These are phyloP conservation scores for Bambusicola thoracicus DNA, from an alignment of 2,113 vertebrate genomes.

Conservation along the genomic window DNA sequence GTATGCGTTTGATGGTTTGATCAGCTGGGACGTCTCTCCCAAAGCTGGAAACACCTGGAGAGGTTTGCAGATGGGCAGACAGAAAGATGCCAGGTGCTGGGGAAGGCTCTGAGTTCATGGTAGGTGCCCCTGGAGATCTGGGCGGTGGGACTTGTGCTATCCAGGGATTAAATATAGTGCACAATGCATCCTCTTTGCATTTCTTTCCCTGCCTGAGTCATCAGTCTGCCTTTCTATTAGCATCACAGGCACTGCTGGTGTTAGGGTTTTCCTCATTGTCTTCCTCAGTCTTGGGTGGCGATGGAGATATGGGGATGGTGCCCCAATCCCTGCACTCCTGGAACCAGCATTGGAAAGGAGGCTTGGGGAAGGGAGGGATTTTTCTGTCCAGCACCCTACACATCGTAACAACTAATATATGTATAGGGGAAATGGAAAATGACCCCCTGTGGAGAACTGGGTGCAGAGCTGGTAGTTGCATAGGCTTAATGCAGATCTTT, in stretches of 20 bases:
- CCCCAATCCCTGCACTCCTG: not conserved
- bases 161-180: not conserved
- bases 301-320: not conserved
- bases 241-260: not conserved
- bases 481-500: not conserved
- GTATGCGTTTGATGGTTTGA: not conserved
- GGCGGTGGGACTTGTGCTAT: not conserved
- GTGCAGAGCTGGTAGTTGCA: not conserved
- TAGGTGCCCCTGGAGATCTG: not conserved
- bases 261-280: not conserved
- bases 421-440: not conserved
- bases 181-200: not conserved
- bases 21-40: not conserved
- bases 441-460: not conserved
- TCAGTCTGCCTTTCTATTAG: not conserved
- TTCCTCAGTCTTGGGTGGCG: not conserved
- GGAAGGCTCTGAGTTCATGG: not conserved
- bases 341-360: not conserved
- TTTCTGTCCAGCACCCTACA: not conserved
- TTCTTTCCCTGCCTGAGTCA: slow-evolving; percentile 3
- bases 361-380: not conserved
- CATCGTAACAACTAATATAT: not conserved
- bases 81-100: not conserved
- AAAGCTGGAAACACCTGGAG: not conserved
- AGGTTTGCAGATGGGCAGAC: not conserved